Conservation (phyloP, 30 jellyfish, hydroid and myxozoan genomes). For the Turritopsis rubra region DNA sequence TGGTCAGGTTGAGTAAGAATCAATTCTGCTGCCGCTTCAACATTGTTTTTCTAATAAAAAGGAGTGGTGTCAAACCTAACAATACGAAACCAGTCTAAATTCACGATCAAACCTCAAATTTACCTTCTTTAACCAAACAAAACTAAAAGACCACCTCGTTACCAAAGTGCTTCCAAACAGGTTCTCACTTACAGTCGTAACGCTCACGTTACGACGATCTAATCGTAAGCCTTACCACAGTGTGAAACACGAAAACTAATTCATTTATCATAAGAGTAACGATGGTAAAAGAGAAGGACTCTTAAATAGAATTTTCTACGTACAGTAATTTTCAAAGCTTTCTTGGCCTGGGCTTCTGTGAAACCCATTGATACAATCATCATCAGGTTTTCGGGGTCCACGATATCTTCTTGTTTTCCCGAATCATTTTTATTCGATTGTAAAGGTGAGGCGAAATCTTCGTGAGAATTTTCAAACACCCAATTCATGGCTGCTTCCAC, state of each 20-base stretch:
- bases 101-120: no score
- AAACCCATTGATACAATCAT: slow-evolving; percentile 94
- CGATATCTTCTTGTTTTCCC: background rate
- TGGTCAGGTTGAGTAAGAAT: slow-evolving; percentile 70
- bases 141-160: no score
- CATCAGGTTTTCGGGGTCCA: slow-evolving; percentile 29
- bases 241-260: no score
- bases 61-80: background rate
- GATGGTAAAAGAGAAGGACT: no score
- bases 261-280: no score
- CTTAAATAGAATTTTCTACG: no score
- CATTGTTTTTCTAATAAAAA: slow-evolving; percentile 48
- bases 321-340: slow-evolving; percentile 81
- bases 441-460: slow-evolving; percentile 35
- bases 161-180: no score
- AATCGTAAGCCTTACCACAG: no score
- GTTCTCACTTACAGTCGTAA: no score
- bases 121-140: no score
- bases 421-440: background rate
- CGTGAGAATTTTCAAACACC: slow-evolving; percentile 67
- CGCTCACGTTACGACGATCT: no score
- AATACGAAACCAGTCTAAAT: no score
- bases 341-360: slow-evolving; percentile 58
- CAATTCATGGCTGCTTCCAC: slow-evolving; percentile 96
- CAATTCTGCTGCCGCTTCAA: slow-evolving; percentile 97